Base-by-base conservation (phyloP, 2,888 invertebrate genomes). In the Cheilosia vulpina region DNA sequence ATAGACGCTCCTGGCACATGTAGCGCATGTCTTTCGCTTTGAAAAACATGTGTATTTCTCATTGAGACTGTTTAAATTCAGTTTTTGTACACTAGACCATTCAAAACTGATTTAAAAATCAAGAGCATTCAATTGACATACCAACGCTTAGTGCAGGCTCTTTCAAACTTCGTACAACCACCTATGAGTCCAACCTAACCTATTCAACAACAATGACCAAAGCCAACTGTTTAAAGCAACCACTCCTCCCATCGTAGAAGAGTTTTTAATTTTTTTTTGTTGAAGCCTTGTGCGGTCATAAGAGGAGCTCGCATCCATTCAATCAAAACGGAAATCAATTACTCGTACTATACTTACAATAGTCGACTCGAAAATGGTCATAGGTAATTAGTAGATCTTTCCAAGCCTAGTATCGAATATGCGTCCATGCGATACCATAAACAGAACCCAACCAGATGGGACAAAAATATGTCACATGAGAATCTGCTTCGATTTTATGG, bases 361-460 rank as follows among this genome's bases (percentile, higher is more conserved):
- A 45, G 9, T 27, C n/a, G n/a, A 19, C 21, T 34, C 69, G 17
- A 55, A 69, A 62, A 52, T 68, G 68, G 77, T 69, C 62, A 62
- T 53, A 69, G 43, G 17, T 62, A 77, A 77, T 77, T 58, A 77
- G 62, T 62, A 38, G 77, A 77, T 69, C 53, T 69, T 50, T 68
- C 60, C 53, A 53, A 52, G 31, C 52, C 52, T 43, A 62, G 47
- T 62, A 45, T 60, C 34, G 76, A 43, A 19, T 27, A 68, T 43
- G 66, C 58, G 63, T 45, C 53, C 53, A 55, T 69, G 55, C 21
- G 27, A 45, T 27, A 31, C 78, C 78, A 71, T 55, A 78, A 71
- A 78, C 69, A 63, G 78, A 78, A 71, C 50, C 38, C 78, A 78
- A 41, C 50, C 60, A 52, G 60, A 78, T 69, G 60, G 68, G 47